Evolutionary conservation across 2,888 invertebrate genomes (phyloP), one percentile per base, ranked within the genome.

Genomic region (Dione vanillae): DNA sequence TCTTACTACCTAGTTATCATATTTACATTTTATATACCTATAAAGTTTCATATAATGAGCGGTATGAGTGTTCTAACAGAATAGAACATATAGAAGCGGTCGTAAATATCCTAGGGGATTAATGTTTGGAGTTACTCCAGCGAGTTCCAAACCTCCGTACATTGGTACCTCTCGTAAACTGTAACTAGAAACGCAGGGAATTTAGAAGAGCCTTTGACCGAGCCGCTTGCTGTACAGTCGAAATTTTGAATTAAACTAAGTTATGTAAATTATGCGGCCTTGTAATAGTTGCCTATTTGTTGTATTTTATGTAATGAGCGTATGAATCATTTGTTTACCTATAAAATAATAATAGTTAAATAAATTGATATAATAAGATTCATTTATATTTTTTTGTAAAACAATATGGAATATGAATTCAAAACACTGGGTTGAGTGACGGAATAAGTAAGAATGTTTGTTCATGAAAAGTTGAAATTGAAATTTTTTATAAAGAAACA

Each of bases 81-180:
- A 76, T 77, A 76, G 77, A 77, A 73, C 78, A 78, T 75, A 75
- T 76, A 75, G 74, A 72, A 73, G 64, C 62, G 78, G 75, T 76
- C 77, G 78, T 83, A 82, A 85, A 85, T 82, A 80, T 78, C 75
- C 74, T 47, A 70, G 73, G 77, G 80, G 79, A 81, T 83, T 81
- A 80, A 78, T 73, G 80, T 78, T n/a, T 71, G 70, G 77, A 76
- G 77, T 73, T 74, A 71, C 73, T 72, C 71, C 67, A 65, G 74
- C 72, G 68, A 65, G 74, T 71, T 71, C 70, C 70, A 61, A 74
- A 76, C 76, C 72, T 73, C 71, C 45, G 19, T 35, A 54, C 54
- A 65, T 40, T n/a, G 20, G 58, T n/a, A 47, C 54, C 16, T 64
- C 69, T 65, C 73, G 75, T 78, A 75, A 75, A 78, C 73, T 78